phyloP scores from a whole-genome alignment of 2,888 invertebrate species.

The Dicyrtomina minuta region DNA sequence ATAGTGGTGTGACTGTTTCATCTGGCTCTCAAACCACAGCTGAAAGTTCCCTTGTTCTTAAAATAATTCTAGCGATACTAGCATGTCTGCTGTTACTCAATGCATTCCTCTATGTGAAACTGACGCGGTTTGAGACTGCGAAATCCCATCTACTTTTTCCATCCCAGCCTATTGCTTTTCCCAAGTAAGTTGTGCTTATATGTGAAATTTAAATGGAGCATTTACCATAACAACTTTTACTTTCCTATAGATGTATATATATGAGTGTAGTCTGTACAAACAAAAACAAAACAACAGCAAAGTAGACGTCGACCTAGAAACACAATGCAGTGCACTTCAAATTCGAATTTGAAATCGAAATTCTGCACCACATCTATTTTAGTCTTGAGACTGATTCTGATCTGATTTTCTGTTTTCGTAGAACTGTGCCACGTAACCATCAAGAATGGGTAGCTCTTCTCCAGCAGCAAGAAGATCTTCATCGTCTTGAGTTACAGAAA shows the following conservation, averaged over 20 bases:
- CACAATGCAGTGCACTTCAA: too few relatives aligned
- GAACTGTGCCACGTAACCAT: constrained; percentile 71
- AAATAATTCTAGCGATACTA: constrained; percentile 63
- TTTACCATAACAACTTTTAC: neutral
- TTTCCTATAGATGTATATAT: neutral
- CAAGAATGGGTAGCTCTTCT: constrained; percentile 80
- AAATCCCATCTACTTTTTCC: constrained; percentile 37
- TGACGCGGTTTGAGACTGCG: constrained; percentile 65
- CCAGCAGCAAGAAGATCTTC: constrained; percentile 76
- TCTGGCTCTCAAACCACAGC: constrained; percentile 34
- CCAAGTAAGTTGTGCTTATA: constrained; percentile 34
- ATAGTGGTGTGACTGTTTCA: constrained; percentile 15
- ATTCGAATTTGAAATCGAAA: too few relatives aligned
- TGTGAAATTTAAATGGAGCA: neutral
- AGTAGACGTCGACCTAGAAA: too few relatives aligned
- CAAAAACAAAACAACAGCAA: too few relatives aligned
- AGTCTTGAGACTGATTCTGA: constrained; percentile 54
- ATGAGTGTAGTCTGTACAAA: too few relatives aligned
- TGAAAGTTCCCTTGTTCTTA: constrained; percentile 45
- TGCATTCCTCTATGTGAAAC: constrained; percentile 78
- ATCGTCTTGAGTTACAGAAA: constrained; percentile 76
- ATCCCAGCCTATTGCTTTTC: constrained; percentile 52
- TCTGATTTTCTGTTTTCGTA: constrained; percentile 59
- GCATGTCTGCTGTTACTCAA: constrained; percentile 69
- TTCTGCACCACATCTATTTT: constrained; percentile 58